Evolutionary conservation across 2,888 invertebrate species (phyloP).

Genomic region (Drosophila birchii): DNA sequence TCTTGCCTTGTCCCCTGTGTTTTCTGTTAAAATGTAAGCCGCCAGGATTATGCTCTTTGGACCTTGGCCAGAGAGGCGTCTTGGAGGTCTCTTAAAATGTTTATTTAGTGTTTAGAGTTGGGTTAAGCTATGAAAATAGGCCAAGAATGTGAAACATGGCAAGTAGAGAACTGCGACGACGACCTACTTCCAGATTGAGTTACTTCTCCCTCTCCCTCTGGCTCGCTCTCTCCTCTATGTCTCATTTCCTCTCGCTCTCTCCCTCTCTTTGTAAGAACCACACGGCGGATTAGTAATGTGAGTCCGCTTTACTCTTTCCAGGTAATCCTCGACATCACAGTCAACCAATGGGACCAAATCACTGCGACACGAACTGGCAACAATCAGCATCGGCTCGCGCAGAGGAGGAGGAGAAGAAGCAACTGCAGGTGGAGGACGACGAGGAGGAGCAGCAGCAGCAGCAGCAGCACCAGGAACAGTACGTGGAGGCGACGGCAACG

Average conservation of each 20-base stretch:
- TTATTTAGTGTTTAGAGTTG: slow-evolving; percentile 4
- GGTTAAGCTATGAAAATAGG: slow-evolving; percentile 9
- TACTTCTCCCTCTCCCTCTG: neutral
- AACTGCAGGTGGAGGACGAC: neutral
- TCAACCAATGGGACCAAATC: slow-evolving; percentile 76
- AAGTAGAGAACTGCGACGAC: slow-evolving; percentile 8
- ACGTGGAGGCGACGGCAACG: slow-evolving; percentile 1
- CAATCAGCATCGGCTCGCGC: slow-evolving; percentile 50
- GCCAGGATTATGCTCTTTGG: neutral
- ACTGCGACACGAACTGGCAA: slow-evolving; percentile 58
- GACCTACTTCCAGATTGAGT: slow-evolving; percentile 17
- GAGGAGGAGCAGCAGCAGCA: slow-evolving; percentile 59
- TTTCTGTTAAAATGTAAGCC: neutral
- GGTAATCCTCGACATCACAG: slow-evolving; percentile 35
- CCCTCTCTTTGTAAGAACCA: neutral
- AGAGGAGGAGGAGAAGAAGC: slow-evolving; percentile 20
- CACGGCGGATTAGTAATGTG: slow-evolving; percentile 42
- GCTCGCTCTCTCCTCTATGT: neutral
- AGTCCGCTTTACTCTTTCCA: neutral
- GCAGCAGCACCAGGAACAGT: slow-evolving; percentile 24
- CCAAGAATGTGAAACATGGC: slow-evolving; percentile 12
- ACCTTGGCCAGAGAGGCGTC: neutral
- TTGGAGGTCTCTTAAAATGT: neutral
- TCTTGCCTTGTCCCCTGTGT: too few species aligned
- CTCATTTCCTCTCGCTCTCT: neutral